Evolutionary conservation across 1,140 invertebrate species (phyloP), one percentile per base, ranked within the genome.

Genomic region (Dendroctonus valens): DNA sequence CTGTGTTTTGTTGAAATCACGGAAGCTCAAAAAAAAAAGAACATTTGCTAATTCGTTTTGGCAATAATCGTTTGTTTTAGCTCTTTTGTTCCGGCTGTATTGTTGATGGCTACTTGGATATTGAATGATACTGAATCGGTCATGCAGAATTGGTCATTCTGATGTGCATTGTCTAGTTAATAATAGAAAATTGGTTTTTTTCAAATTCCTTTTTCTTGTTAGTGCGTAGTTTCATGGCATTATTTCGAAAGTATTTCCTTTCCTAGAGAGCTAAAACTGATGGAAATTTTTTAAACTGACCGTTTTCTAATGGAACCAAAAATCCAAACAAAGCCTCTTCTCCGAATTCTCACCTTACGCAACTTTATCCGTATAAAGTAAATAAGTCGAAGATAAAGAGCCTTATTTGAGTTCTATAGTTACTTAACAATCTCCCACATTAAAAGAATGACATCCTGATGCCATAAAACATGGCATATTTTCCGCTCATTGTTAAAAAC

Each of bases 1-100:
- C 52, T 54, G 52, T 54, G 52, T 54, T 54, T 54, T 54, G 52
- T 54, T 54, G 40, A 11, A 54, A 54, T 54, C 52, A 26, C 26
- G 52, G 52, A 54, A 54, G 52, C 52, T 7, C 7, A 54, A 37
- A 39, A 54, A 54, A 53, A 54, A 54, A 51, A 50, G 37, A 37
- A 38, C 26, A 54, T 54, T 51, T 51, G 49, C 37, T 54, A 12
- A 54, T 54, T 54, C 40, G 14, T 54, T 38, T 12, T 39, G 7
- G 4, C 37, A 11, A 7, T 8, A 26, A 54, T 54, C 37, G 52
- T 54, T 54, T 39, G 14, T 54, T 12, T 54, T 54, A 54, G 37
- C 40, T 54, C 7, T 26, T 7, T 54, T 54, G 38, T 12, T 54
- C 15, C 37, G 14, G 49, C 37, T 5, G 37, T 51, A 51, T 15